Base-by-base conservation (phyloP, 2,888 invertebrate genomes). In the Ophion slaviceki region DNA sequence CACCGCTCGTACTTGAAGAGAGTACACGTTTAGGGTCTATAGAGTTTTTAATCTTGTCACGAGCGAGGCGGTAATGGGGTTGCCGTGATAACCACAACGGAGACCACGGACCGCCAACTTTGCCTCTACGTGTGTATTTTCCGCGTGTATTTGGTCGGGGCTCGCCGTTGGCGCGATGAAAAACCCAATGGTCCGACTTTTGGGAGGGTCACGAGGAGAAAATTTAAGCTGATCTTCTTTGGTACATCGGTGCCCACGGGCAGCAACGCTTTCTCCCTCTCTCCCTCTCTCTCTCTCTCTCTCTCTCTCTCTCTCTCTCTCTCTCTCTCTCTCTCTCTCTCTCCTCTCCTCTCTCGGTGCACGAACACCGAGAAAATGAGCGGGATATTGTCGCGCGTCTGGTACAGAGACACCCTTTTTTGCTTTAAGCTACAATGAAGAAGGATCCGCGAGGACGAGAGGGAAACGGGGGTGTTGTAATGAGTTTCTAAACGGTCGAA, bases 31-130 rank as follows among this genome's bases (percentile, higher is more conserved):
- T 82, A 77, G 82, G 81, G 66, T 76, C 72, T 79, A 70, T 82
- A 88, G 86, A 66, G 79, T 88, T 89, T 89, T 88, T 88, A 88
- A 90, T 89, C 88, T 85, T 47, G 80, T 81, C 78, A 17, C 14
- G 14, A 53, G 82, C 78, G 78, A 77, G 74, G 68, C 71, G 82
- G 84, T 86, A 86, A 86, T 81, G 68, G 83, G 64, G 85, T 85
- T 86, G 84, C 86, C 84, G 84, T 86, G 82, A 83, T 71, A 53
- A 80, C 72, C 84, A 62, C 78, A 84, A n/a, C 57, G 61, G 67
- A 47, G 53, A 17, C 80, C 67, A 57, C 61, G 24, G 40, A 74
- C 47, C 53, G 1, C 28, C 57, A 72, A 80, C 24, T 67, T 40
- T 72, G 62, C 36, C 67, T 61, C 36, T 53, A 10, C 32, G 32